Percentiles rank a stretch among this genome's conserved stretches.
Conservation (phyloP, 2,113 vertebrate genomes). For the Excalfactoria chinensis region DNA sequence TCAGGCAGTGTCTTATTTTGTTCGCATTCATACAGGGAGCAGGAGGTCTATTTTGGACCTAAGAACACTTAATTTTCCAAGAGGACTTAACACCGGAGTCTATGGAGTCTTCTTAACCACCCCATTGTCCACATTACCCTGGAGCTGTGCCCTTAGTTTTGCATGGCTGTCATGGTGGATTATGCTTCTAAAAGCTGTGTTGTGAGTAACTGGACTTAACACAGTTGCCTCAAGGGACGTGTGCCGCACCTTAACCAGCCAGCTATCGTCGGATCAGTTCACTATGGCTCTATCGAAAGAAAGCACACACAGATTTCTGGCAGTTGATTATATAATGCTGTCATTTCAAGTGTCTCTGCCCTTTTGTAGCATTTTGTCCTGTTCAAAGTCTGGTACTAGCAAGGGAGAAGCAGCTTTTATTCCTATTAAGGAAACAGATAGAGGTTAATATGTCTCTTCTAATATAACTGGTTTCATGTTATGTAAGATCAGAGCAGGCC, state of each 20-base stretch:
- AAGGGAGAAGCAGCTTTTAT: neutral
- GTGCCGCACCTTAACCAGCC: neutral
- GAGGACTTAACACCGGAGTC: neutral
- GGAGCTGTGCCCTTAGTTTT: fast-evolving
- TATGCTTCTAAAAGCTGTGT: neutral
- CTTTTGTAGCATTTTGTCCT: neutral
- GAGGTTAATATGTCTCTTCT: conserved; percentile 2
- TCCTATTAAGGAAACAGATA: conserved; percentile 9
- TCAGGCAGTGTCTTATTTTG: neutral
- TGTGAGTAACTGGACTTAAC: neutral
- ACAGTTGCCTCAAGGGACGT: fast-evolving
- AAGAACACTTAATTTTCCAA: neutral
- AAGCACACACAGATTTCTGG: neutral
- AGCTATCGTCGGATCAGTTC: neutral
- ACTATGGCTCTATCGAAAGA: neutral
- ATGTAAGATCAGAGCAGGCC: neutral
- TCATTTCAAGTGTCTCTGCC: neutral
- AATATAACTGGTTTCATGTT: conserved; percentile 23
- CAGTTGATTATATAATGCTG: neutral
- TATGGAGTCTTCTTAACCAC: neutral
- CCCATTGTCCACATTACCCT: neutral
- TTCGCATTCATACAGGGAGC: neutral
- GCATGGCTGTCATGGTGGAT: neutral
- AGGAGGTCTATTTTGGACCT: neutral
- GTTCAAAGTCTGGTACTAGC: neutral